These are phyloP conservation scores for Patella depressa DNA, from an alignment of 2,888 invertebrate genomes.

Conservation along the genomic window DNA sequence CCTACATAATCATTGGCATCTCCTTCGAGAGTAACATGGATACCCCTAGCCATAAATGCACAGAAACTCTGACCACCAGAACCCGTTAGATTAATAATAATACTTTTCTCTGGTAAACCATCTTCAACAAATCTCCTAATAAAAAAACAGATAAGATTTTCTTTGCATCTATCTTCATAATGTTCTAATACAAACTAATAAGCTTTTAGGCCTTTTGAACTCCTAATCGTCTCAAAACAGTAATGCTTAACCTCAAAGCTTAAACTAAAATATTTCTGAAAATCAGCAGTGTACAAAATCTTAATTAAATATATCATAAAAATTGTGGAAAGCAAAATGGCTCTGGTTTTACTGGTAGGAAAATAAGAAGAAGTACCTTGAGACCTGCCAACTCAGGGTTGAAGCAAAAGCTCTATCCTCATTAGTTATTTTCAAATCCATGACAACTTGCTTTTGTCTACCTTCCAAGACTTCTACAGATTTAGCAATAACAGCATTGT, in stretches of 20 bases:
- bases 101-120: conserved; percentile 81
- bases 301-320: no score
- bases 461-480: conserved; percentile 84
- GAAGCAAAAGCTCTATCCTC: conserved; percentile 93
- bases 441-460: conserved; percentile 77
- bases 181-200: no score
- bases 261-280: no score
- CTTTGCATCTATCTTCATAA: no score
- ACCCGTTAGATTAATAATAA: conserved; percentile 83
- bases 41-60: conserved; percentile 93
- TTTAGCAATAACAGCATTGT: conserved; percentile 75
- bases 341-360: no score
- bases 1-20: conserved; percentile 99
- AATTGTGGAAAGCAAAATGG: no score
- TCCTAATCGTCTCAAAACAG: no score
- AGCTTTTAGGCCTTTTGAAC: no score
- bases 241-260: no score
- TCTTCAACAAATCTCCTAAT: conserved; percentile 86
- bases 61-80: conserved; percentile 99
- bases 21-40: conserved; percentile 91
- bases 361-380: conserved; percentile 77
- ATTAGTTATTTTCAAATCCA: conserved; percentile 88
- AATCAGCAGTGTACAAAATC: no score
- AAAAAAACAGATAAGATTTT: conserved; percentile 20
- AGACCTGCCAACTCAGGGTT: conserved; percentile 94